Conservation (phyloP, 2,888 invertebrate genomes). For the Ophion slaviceki region DNA sequence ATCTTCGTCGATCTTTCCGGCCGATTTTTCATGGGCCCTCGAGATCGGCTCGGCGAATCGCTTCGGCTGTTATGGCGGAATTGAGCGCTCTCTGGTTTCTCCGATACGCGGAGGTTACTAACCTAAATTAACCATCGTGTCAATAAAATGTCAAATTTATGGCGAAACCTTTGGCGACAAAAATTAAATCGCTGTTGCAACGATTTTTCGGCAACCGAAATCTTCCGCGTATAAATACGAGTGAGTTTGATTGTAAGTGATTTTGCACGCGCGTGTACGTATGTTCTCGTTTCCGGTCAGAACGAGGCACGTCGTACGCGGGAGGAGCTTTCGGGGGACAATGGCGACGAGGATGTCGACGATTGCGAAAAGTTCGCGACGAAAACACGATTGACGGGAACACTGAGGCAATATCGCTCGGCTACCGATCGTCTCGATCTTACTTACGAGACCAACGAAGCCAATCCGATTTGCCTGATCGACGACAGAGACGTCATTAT, state of each 20-base stretch:
- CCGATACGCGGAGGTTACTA: slow-evolving; percentile 56
- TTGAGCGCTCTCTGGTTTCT: slow-evolving; percentile 55
- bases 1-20: slow-evolving; percentile 9
- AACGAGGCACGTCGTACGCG: slow-evolving; percentile 24
- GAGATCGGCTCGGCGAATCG: not conserved
- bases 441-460: slow-evolving; percentile 49
- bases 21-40: slow-evolving; percentile 10
- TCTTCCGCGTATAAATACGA: not conserved
- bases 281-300: slow-evolving; percentile 25
- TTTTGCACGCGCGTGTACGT: too few species aligned
- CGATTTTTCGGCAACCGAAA: not conserved
- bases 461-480: slow-evolving; percentile 57
- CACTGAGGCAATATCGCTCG: slow-evolving; percentile 61
- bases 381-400: slow-evolving; percentile 59
- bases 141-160: slow-evolving; percentile 9
- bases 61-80: slow-evolving; percentile 42
- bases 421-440: slow-evolving; percentile 61
- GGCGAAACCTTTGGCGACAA: not conserved
- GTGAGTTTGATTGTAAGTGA: too few species aligned
- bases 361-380: slow-evolving; percentile 31
- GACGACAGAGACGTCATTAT: slow-evolving; percentile 68
- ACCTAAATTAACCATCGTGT: slow-evolving; percentile 33
- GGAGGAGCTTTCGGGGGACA: slow-evolving; percentile 32
- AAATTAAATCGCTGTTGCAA: not conserved
- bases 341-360: slow-evolving; percentile 19